These are phyloP conservation scores for Grammomys dolichurus DNA, from an alignment of 2,113 vertebrate genomes.

Conservation along the genomic window DNA sequence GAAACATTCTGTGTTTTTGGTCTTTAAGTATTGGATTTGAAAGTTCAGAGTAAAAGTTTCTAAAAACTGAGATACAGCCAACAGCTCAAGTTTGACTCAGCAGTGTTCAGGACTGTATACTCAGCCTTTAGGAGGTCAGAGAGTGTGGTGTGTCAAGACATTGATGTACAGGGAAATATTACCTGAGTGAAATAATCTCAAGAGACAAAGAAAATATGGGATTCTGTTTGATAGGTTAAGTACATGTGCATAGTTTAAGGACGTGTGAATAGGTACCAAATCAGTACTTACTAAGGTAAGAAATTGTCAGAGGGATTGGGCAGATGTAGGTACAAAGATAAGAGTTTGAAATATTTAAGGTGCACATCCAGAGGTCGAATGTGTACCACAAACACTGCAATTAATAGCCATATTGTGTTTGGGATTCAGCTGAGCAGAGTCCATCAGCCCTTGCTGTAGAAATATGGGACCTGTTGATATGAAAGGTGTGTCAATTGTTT, in stretches of 20 bases:
- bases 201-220: neutral
- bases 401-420: neutral
- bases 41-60: neutral
- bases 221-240: neutral
- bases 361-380: neutral
- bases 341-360: neutral
- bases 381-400: neutral
- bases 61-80: neutral
- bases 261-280: neutral
- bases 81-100: neutral
- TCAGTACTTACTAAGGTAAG: neutral
- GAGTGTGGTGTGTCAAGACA: accelerated
- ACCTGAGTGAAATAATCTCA: neutral
- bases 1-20: neutral
- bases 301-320: accelerated
- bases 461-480: neutral
- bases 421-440: neutral
- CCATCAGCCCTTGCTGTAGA: neutral
- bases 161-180: neutral
- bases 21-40: neutral
- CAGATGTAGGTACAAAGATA: neutral
- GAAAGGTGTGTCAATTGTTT: neutral
- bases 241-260: no score
- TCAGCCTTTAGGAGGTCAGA: neutral
- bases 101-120: neutral